A percentile compares a stretch with the other conserved stretches of the same genome.
Conservation (phyloP, 2,797 vertebrate species). For the Enteromius trimaculatus region DNA sequence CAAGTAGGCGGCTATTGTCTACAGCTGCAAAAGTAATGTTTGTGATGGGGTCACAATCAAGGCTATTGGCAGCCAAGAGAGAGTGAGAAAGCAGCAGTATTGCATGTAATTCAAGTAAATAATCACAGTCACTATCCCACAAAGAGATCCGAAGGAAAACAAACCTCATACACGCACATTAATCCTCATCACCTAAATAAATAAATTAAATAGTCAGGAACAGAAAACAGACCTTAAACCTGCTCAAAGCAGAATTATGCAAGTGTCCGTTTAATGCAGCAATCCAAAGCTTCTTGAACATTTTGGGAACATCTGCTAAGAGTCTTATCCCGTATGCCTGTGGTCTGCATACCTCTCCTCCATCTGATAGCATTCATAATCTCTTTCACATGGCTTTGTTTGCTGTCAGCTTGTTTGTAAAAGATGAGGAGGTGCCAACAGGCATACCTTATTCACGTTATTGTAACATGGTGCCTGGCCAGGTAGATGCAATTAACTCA, state of each 20-base stretch:
- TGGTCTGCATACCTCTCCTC: slow-evolving; percentile 24
- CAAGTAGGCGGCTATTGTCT: slow-evolving; percentile 28
- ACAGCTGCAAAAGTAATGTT: slow-evolving; percentile 38
- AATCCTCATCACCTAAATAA: slow-evolving; percentile 47
- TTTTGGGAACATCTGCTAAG: slow-evolving; percentile 42
- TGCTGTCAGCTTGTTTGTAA: slow-evolving; percentile 41
- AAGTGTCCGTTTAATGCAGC: slow-evolving; percentile 42
- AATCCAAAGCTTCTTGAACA: slow-evolving; percentile 32
- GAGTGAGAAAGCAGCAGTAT: slow-evolving; percentile 10
- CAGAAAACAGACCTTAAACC: slow-evolving; percentile 31
- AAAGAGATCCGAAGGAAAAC: not conserved
- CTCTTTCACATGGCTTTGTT: slow-evolving; percentile 47
- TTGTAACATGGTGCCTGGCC: slow-evolving; percentile 21
- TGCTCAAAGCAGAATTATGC: not conserved
- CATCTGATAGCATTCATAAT: slow-evolving; percentile 47
- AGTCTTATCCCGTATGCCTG: slow-evolving; percentile 25
- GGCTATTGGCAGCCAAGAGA: slow-evolving; percentile 10
- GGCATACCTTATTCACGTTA: slow-evolving; percentile 34
- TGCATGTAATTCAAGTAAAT: slow-evolving; percentile 29
- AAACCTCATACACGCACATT: slow-evolving; percentile 5
- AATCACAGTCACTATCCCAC: not conserved
- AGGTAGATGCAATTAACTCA: slow-evolving; percentile 41
- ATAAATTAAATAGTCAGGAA: slow-evolving; percentile 45
- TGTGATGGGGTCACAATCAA: slow-evolving; percentile 30
- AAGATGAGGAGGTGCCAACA: slow-evolving; percentile 51